These are phyloP conservation scores for Cheilosia scutellata DNA, from an alignment of 2,888 invertebrate species.

Conservation along the genomic window DNA sequence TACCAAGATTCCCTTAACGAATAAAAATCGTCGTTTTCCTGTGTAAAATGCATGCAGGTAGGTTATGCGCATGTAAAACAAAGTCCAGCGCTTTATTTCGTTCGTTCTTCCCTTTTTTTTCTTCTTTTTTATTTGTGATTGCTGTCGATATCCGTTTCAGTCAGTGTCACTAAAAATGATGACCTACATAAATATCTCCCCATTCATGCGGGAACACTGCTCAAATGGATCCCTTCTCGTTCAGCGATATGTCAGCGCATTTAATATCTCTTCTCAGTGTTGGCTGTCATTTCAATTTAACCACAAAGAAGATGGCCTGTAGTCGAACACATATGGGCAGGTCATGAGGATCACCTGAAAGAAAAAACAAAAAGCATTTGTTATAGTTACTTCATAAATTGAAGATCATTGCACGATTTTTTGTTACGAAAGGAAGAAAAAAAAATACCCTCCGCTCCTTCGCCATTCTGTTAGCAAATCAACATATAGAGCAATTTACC, in stretches of 20 bases:
- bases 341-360: slow-evolving; percentile 76
- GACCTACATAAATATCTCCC: slow-evolving; percentile 55
- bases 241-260: slow-evolving; percentile 43
- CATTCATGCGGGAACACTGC: slow-evolving; percentile 63
- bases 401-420: slow-evolving; percentile 62
- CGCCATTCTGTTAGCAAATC: slow-evolving; percentile 25
- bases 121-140: background rate
- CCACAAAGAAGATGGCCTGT: slow-evolving; percentile 44
- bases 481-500: slow-evolving; percentile 71
- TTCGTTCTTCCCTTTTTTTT: background rate
- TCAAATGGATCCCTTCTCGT: slow-evolving; percentile 20
- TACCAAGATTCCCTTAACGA: slow-evolving; percentile 71
- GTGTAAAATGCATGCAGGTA: slow-evolving; percentile 60
- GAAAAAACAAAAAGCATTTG: slow-evolving; percentile 25
- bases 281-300: slow-evolving; percentile 69
- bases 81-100: background rate
- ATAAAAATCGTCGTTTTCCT: slow-evolving; percentile 16
- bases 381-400: slow-evolving; percentile 55
- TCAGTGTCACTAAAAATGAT: slow-evolving; percentile 62
- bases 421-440: slow-evolving; percentile 10
- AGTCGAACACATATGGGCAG: slow-evolving; percentile 71
- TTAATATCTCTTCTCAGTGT: slow-evolving; percentile 40
- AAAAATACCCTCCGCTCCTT: background rate
- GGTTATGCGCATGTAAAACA: slow-evolving; percentile 11
- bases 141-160: slow-evolving; percentile 29